phyloP scores from a whole-genome alignment of 2,888 invertebrate species.

The Acanthosepion lycidas region DNA sequence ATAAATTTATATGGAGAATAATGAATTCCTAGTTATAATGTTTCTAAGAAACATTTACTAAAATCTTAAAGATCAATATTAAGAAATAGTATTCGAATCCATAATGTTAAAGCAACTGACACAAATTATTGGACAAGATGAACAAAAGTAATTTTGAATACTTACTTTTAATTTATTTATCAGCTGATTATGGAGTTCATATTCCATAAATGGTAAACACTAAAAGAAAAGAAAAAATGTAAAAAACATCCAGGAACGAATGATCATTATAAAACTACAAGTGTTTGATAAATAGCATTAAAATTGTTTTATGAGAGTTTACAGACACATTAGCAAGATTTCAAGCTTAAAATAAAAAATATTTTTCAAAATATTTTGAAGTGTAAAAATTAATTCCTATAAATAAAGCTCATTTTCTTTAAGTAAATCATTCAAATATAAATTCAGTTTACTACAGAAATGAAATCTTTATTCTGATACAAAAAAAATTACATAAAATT shows the following conservation, averaged over 20 bases:
- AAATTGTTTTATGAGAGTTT: background rate
- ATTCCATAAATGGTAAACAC: conserved; percentile 94
- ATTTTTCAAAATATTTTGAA: background rate
- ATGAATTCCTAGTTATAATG: too few relatives aligned
- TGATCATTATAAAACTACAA: background rate
- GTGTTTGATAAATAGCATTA: background rate
- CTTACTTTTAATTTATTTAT: conserved; percentile 87
- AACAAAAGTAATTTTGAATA: background rate
- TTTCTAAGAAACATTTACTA: too few relatives aligned
- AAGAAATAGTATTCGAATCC: too few relatives aligned
- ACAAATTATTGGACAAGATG: background rate
- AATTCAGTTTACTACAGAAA: background rate
- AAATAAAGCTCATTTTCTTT: too few relatives aligned
- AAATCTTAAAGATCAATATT: too few relatives aligned
- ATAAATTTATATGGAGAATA: too few relatives aligned
- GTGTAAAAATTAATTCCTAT: background rate
- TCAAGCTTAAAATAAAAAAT: background rate
- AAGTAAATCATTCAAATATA: too few relatives aligned
- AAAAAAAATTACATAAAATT: conserved; percentile 48
- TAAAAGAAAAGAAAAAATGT: conserved; percentile 76
- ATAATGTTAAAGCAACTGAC: too few relatives aligned
- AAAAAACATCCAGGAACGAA: background rate
- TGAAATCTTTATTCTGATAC: background rate
- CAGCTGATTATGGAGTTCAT: conserved; percentile 92
- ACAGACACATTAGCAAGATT: background rate